These are phyloP conservation scores for Genyomyrus donnyi DNA, from an alignment of 2,113 vertebrate species.

Conservation along the genomic window DNA sequence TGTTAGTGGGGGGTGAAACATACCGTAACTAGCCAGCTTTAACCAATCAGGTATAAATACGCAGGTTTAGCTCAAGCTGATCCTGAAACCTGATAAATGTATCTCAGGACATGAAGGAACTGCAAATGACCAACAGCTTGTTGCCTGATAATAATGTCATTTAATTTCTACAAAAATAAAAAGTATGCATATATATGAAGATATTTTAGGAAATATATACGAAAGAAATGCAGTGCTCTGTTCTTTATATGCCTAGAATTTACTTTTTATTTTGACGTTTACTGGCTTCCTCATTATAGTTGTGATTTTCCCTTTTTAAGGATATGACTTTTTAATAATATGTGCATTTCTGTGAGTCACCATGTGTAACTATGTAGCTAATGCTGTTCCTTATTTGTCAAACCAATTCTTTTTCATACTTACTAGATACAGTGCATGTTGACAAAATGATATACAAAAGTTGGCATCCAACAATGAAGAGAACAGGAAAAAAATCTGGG, in stretches of 20 bases:
- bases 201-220: no score
- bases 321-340: not conserved
- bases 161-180: not conserved
- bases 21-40: not conserved
- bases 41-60: not conserved
- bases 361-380: not conserved
- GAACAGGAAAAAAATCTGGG: slow-evolving; percentile 34
- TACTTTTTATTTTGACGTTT: not conserved
- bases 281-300: not conserved
- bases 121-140: not conserved
- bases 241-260: not conserved
- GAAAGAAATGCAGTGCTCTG: not conserved
- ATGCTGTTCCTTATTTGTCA: not conserved
- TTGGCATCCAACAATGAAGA: not conserved
- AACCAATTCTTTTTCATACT: not conserved
- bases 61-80: not conserved
- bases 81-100: not conserved
- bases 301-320: not conserved
- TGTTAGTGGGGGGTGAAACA: not conserved
- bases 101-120: not conserved
- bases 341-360: not conserved
- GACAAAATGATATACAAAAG: not conserved
- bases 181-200: no score
- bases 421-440: not conserved
- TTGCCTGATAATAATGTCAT: not conserved